Percentiles rank a stretch among this genome's conserved stretches.
Evolutionary conservation across 2,888 invertebrate genomes (phyloP).

Genomic region (Acholoe squamosa): DNA sequence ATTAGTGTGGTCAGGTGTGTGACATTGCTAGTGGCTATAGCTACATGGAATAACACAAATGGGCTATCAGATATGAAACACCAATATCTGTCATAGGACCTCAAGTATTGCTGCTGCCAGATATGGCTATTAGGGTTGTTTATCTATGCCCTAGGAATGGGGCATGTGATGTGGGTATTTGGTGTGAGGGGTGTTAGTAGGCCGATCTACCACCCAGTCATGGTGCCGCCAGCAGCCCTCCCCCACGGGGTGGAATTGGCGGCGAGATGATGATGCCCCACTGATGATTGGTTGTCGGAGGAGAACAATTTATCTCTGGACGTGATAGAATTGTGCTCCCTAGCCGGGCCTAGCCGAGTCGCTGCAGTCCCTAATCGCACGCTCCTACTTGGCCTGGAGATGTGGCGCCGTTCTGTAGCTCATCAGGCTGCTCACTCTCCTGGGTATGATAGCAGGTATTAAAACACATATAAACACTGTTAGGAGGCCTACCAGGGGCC

Average conservation of each 20-base stretch:
- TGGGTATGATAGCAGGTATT: slow-evolving; percentile 8
- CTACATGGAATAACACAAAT: too few relatives aligned
- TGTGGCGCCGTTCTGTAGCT: neutral
- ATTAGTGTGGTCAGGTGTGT: too few relatives aligned
- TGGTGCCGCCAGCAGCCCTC: neutral
- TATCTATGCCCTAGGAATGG: too few relatives aligned
- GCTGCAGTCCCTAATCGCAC: neutral
- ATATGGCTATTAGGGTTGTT: too few relatives aligned
- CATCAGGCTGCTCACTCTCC: neutral
- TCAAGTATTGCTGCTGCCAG: too few relatives aligned
- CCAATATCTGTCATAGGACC: too few relatives aligned
- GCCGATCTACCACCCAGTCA: too few relatives aligned
- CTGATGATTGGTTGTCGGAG: slow-evolving; percentile 42
- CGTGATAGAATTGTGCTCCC: slow-evolving; percentile 28
- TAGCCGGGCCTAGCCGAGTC: neutral
- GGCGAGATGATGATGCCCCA: neutral
- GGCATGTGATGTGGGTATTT: too few relatives aligned
- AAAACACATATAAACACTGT: neutral
- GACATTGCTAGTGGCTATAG: too few relatives aligned
- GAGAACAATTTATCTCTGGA: slow-evolving; percentile 28
- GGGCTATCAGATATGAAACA: too few relatives aligned
- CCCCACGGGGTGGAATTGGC: neutral
- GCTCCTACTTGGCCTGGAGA: neutral
- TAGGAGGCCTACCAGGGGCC: too few relatives aligned
- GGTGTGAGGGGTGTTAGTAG: too few relatives aligned